Conservation (phyloP, 2,888 invertebrate species). For the Pseudolycoriella hygida region DNA sequence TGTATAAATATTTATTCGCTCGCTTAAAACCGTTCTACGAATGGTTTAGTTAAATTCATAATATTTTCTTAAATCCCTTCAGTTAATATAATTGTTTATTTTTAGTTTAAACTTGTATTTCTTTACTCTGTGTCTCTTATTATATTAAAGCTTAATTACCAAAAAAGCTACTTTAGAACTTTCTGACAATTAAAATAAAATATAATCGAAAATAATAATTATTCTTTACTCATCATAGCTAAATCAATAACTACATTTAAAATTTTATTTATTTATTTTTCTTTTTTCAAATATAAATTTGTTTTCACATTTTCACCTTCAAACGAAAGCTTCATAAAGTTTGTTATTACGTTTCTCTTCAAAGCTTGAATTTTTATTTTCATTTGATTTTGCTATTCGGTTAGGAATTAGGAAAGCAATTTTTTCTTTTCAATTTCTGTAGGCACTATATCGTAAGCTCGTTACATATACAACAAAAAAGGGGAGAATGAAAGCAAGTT, state of each 20-base stretch:
- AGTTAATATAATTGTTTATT: no score
- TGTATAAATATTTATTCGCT: no score
- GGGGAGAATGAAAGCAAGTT: conserved; percentile 3
- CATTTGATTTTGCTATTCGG: neutral
- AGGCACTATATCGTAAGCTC: conserved; percentile 6
- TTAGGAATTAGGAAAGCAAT: neutral
- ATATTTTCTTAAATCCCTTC: no score
- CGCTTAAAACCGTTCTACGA: no score
- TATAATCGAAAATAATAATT: conserved; percentile 2
- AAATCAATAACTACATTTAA: neutral
- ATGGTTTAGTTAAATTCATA: no score
- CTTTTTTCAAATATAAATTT: neutral
- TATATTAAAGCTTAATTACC: conserved; percentile 4
- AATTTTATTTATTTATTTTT: neutral
- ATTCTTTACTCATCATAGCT: neutral
- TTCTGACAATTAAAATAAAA: conserved; percentile 6
- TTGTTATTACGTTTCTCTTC: no score
- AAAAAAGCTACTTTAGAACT: conserved; percentile 2
- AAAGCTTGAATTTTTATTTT: neutral
- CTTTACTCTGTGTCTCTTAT: neutral
- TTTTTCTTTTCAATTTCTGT: neutral
- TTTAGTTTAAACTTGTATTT: no score
- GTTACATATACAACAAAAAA: conserved; percentile 1
- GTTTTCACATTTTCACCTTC: neutral
- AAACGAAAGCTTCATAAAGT: no score